Evolutionary conservation across 1,140 invertebrate genomes (phyloP), one percentile per base, ranked within the genome.

Genomic region (Cydia pomonella): DNA sequence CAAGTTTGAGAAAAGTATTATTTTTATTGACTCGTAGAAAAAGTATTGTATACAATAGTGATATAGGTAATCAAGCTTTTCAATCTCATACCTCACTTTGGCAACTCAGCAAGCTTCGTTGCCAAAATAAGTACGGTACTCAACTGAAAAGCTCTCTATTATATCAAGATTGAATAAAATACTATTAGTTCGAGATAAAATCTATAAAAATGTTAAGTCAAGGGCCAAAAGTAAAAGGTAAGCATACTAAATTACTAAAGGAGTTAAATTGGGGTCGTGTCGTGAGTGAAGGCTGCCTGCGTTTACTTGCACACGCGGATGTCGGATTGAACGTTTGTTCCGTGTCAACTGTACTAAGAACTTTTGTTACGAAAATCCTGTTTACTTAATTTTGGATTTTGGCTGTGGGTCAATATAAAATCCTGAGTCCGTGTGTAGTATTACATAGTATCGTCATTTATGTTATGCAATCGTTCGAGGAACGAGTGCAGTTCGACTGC

Each of bases 151-250:
- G n/a, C n/a, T n/a, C n/a, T n/a, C n/a, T n/a, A n/a, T n/a, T n/a
- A n/a, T n/a, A n/a, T n/a, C n/a, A n/a, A n/a, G n/a, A n/a, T n/a
- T n/a, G n/a, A n/a, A n/a, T n/a, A n/a, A n/a, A n/a, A n/a, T n/a
- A n/a, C n/a, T n/a, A n/a, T 59, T 59, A 23, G 18, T 12, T 21
- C 53, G 21, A 59, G 53, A 59, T 59, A 18, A 59, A 59, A 59
- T 59, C 53, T 59, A 21, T 59, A 59, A 23, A 59, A 66, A 69
- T 69, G 18, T 69, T 69, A 23, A 59, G 53, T 59, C 27, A 38
- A 69, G 63, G 64, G 64, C 6, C n/a, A 10, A 59, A 69, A 69
- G 64, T 69, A 69, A 69, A 18, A 69, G 64, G 64, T 29, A 69
- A 66, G 25, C 27, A 29, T 27, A 63, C 16, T 63, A 63, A 64